Conservation (phyloP, 2,797 vertebrate species). For the Notolabrus celidotus region DNA sequence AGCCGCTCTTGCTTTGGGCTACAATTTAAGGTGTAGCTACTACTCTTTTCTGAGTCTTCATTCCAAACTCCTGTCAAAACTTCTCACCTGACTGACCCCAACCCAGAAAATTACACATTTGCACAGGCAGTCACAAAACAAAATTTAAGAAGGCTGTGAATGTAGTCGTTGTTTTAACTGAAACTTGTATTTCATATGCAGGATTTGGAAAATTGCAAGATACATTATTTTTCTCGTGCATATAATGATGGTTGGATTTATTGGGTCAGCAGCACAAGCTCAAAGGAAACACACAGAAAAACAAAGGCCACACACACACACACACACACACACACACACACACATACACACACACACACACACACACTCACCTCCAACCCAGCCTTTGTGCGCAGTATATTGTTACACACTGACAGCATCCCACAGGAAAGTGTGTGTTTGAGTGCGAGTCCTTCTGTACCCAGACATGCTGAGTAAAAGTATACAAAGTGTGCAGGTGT, state of each 20-base stretch:
- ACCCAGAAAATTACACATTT: not conserved
- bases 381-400: slow-evolving; percentile 3
- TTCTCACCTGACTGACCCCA: slow-evolving; percentile 3
- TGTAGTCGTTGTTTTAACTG: not conserved
- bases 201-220: not conserved
- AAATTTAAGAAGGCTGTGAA: not conserved
- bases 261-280: not conserved
- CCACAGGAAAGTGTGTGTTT: slow-evolving; percentile 32
- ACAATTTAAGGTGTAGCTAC: slow-evolving; percentile 3
- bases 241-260: not conserved
- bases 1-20: slow-evolving; percentile 33
- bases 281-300: not conserved
- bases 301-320: no score
- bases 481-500: slow-evolving; percentile 80
- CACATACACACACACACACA: no score
- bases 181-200: not conserved
- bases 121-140: not conserved
- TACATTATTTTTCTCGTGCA: not conserved
- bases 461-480: slow-evolving; percentile 71
- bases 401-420: slow-evolving; percentile 12
- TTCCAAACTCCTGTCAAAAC: slow-evolving; percentile 21
- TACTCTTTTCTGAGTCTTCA: slow-evolving; percentile 11
- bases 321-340: no score
- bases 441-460: slow-evolving; percentile 48
- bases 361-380: not conserved